Conservation (phyloP, 1,140 invertebrate species). For the Proales similis region DNA sequence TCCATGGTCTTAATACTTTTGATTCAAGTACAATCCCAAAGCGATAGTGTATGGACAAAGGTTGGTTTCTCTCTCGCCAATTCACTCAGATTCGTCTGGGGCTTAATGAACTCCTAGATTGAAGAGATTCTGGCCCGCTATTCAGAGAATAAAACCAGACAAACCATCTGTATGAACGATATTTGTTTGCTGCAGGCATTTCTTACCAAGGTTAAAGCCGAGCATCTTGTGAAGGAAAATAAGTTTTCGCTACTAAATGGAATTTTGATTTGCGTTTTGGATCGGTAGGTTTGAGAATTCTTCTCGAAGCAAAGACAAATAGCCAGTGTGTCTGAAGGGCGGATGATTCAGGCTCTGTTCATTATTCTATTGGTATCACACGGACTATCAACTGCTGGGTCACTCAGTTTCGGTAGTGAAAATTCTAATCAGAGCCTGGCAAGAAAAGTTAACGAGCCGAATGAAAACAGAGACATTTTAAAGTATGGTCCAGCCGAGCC, state of each 20-base stretch:
- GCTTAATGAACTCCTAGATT: conserved; percentile 1
- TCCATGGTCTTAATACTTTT: conserved; percentile 21
- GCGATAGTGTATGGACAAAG: too few relatives aligned
- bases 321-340: not conserved
- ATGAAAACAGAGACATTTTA: too few relatives aligned
- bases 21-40: too few relatives aligned
- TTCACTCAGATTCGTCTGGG: too few relatives aligned
- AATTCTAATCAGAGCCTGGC: too few relatives aligned
- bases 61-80: too few relatives aligned
- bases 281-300: conserved; percentile 2
- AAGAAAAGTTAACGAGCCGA: too few relatives aligned
- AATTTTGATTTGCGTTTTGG: not conserved
- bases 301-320: not conserved
- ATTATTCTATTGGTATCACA: conserved; percentile 1
- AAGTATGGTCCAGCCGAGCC: too few relatives aligned
- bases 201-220: conserved; percentile 9
- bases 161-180: not conserved
- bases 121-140: not conserved
- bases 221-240: conserved; percentile 14
- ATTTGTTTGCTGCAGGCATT: conserved; percentile 25
- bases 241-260: not conserved
- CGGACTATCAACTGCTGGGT: not conserved
- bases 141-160: not conserved
- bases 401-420: too few relatives aligned
- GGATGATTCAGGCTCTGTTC: conserved; percentile 5